Base-by-base conservation (phyloP, 2,888 invertebrate species). In the Rhogogaster chlorosoma region DNA sequence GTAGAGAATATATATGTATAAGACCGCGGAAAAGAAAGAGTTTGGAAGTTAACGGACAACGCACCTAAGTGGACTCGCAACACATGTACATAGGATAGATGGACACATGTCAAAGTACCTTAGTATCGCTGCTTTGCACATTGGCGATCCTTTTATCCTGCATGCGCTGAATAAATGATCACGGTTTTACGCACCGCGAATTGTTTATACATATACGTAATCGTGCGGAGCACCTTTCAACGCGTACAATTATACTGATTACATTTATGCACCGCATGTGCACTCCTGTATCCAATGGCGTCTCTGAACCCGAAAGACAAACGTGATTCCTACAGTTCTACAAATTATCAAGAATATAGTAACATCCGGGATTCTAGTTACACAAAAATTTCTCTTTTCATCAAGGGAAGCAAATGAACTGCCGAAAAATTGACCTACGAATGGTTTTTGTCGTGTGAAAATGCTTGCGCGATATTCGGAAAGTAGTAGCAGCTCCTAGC, bases 21-120 rank as follows among this genome's bases (percentile, higher is more conserved):
- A 15, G 9, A n/a, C 4, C 0, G 38, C 22, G n/a, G 22, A 80
- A 61, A 22, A 61, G 2, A 61, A 80, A 80, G 15, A 32, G 57
- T 42, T 61, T 49, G 7, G 57, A 80, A 75, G 45, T 15, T 45
- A 75, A 77, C 77, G 53, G 73, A 22, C 26, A 26, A 42, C 73
- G 26, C 73, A 15, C 42, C 12, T 42, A 49, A 77, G 29, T 49
- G 53, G 49, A 53, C n/a, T 26, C n/a, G n/a, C 32, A n/a, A 67
- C 67, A 67, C 32, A 67, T 67, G 67, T 73, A 42, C 5, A 42
- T 22, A 73, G 22, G 15, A 49, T 15, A 53, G 45, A 77, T 45
- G 61, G 57, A 80, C 80, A 80, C 80, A 80, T 61, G 80, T 80
- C 80, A 80, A 80, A 78, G 78, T 53, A 45, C 49, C 53, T 78